These are phyloP conservation scores for Schizopygopsis pylzovi DNA, from an alignment of 2,797 vertebrate species.

Conservation along the genomic window DNA sequence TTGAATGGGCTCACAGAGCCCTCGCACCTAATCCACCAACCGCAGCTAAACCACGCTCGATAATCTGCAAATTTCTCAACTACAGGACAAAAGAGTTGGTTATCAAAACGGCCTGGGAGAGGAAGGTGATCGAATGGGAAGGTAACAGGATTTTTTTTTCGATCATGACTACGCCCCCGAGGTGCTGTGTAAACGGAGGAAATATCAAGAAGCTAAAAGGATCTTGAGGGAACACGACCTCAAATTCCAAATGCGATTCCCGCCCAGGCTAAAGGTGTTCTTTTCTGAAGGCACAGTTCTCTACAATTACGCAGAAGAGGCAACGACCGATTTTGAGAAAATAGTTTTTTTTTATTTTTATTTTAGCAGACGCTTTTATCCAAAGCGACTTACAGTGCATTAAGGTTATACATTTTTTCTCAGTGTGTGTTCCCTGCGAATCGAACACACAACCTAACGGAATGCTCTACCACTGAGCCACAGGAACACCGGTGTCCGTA, in stretches of 20 bases:
- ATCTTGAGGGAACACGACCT: not conserved
- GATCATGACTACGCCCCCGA: not conserved
- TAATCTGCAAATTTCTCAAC: not conserved
- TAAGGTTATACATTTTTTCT: too few relatives aligned
- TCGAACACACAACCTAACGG: too few relatives aligned
- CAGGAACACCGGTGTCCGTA: too few relatives aligned
- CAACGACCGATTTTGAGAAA: not conserved
- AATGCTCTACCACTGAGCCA: too few relatives aligned
- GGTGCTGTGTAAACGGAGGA: constrained; percentile 3
- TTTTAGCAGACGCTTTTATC: too few relatives aligned
- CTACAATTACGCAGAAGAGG: not conserved
- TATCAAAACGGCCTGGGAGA: not conserved
- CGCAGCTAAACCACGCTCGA: too few relatives aligned
- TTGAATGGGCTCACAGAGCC: not conserved
- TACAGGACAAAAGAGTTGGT: not conserved
- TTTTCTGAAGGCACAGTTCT: not conserved
- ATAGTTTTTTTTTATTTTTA: too few relatives aligned
- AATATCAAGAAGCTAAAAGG: not conserved
- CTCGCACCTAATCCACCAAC: too few relatives aligned
- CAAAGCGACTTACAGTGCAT: too few relatives aligned
- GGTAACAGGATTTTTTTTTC: not conserved
- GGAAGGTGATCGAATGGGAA: not conserved
- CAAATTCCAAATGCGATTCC: not conserved
- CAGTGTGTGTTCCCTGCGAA: too few relatives aligned
- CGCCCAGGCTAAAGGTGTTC: not conserved